Conservation (phyloP, 1,140 invertebrate genomes). For the Cyphomyrmex costatus region DNA sequence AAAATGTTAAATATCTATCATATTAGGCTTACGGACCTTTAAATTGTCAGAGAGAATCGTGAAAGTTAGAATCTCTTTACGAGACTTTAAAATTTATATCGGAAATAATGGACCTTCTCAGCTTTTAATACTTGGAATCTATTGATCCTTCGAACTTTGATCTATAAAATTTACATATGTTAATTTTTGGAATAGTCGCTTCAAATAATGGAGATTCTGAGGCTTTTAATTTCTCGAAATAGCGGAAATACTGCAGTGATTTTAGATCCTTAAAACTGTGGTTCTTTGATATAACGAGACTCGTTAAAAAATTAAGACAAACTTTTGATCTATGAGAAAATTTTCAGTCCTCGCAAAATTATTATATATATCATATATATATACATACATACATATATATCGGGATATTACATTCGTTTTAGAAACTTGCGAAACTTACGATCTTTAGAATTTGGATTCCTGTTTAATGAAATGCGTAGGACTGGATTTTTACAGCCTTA, state of each 20-base stretch:
- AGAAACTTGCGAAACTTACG: slow-evolving; percentile 7
- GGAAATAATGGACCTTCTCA: slow-evolving; percentile 16
- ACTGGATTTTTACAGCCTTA: slow-evolving; percentile 2
- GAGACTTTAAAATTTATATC: slow-evolving; percentile 42
- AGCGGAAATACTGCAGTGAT: not conserved
- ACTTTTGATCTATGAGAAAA: not conserved
- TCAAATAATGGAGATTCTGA: slow-evolving; percentile 11
- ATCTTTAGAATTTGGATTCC: slow-evolving; percentile 6
- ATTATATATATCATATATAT: no score
- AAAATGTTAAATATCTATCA: slow-evolving; percentile 15
- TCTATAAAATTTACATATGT: slow-evolving; percentile 32
- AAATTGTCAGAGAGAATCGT: not conserved
- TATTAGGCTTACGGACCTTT: slow-evolving; percentile 25
- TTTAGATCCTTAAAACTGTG: slow-evolving; percentile 7
- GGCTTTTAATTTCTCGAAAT: slow-evolving; percentile 13
- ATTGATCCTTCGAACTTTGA: slow-evolving; percentile 20
- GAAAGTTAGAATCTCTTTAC: slow-evolving; percentile 41
- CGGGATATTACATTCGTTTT: slow-evolving; percentile 17
- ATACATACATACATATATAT: no score
- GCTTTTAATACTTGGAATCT: slow-evolving; percentile 31
- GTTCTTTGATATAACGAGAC: not conserved
- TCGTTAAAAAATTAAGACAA: slow-evolving; percentile 4
- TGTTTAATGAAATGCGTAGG: not conserved
- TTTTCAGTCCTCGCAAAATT: slow-evolving; percentile 6
- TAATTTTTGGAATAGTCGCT: slow-evolving; percentile 16